Conservation (phyloP, 2,797 vertebrate genomes). For the Scolopax bukidnonensis region DNA sequence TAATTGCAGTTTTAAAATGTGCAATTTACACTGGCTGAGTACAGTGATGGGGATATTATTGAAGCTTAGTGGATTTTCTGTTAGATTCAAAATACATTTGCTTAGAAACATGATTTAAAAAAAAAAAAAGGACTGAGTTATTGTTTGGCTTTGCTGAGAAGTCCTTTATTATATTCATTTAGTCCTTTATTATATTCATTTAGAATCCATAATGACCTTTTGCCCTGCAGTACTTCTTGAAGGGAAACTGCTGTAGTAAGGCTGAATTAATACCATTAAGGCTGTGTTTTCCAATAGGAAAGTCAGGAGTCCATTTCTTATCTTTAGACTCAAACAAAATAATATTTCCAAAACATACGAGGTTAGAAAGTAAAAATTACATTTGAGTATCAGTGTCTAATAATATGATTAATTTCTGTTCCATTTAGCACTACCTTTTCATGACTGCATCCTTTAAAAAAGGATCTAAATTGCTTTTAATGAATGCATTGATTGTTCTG, state of each 20-base stretch:
- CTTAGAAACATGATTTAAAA: not conserved
- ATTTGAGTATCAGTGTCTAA: not conserved
- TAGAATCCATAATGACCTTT: not conserved
- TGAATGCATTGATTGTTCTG: not conserved
- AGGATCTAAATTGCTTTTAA: not conserved
- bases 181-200: not conserved
- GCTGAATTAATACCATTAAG: not conserved
- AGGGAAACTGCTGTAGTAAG: not conserved
- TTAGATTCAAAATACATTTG: not conserved
- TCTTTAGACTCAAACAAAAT: not conserved
- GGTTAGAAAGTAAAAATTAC: not conserved
- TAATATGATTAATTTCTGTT: not conserved
- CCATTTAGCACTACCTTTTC: not conserved
- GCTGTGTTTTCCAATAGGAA: not conserved
- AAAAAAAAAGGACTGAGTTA: not conserved
- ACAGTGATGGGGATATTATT: not conserved
- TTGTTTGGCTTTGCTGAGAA: not conserved
- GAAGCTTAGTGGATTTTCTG: not conserved
- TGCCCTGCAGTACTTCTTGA: not conserved
- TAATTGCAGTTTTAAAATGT: not conserved
- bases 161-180: not conserved
- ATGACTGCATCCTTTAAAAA: not conserved
- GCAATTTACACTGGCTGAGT: not conserved
- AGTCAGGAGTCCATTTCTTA: not conserved
- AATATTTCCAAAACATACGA: not conserved